Evolutionary conservation across 2,797 vertebrate species (phyloP), one percentile per base, ranked within the genome.

Genomic region (Borostomias antarcticus): DNA sequence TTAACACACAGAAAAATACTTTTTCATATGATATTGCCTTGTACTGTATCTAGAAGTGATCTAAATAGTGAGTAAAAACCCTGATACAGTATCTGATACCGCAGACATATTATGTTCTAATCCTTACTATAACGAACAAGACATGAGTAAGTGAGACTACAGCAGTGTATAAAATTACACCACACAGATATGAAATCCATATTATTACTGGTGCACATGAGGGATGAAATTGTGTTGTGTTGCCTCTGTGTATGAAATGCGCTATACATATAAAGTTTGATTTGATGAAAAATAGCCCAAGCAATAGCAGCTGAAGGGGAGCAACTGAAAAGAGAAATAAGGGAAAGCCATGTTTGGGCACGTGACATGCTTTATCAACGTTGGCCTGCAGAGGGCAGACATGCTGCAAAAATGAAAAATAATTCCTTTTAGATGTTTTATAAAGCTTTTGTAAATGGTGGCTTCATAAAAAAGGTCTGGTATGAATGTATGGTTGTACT

Each of bases 301-400:
- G n/a, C n/a, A n/a, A n/a, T n/a, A n/a, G n/a, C n/a, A n/a, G n/a
- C n/a, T n/a, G n/a, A n/a, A n/a, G n/a, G n/a, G n/a, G n/a, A n/a
- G n/a, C n/a, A n/a, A n/a, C n/a, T n/a, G n/a, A n/a, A n/a, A n/a
- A n/a, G n/a, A n/a, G n/a, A n/a, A n/a, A n/a, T n/a, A n/a, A n/a
- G n/a, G n/a, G n/a, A n/a, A n/a, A n/a, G n/a, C n/a, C n/a, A n/a
- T n/a, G n/a, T n/a, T n/a, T n/a, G n/a, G n/a, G n/a, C n/a, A 45
- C 40, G n/a, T 15, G 15, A n/a, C 40, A 45, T 10, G 52, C 17
- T 15, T 7, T 54, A 29, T 6, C 26, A 19, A 8, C 21, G 53
- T 17, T 65, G 63, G 35, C 35, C 52, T 28, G 33, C 40, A 23
- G 62, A 25, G 43, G 62, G 35, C 32, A 64, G 19, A 19, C 19